Conservation (phyloP, 2,888 invertebrate genomes). For the Netelia melanura region DNA sequence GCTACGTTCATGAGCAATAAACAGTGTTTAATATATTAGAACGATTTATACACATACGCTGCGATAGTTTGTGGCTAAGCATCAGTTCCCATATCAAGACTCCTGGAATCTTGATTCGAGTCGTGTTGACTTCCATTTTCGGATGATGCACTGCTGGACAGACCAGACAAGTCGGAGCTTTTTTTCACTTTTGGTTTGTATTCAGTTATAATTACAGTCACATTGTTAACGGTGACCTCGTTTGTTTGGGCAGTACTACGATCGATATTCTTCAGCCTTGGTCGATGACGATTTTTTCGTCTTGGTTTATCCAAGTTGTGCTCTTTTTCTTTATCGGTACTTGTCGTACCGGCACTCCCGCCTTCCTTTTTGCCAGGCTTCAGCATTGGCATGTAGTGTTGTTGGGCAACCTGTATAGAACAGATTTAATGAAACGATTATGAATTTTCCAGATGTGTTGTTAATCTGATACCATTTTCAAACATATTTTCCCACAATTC, state of each 20-base stretch:
- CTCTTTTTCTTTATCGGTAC: constrained; percentile 80
- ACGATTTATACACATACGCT: constrained; percentile 54
- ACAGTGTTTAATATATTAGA: constrained; percentile 70
- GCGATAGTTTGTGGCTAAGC: constrained; percentile 76
- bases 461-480: too few species aligned
- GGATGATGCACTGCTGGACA: constrained; percentile 85
- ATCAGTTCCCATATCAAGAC: constrained; percentile 85
- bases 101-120: constrained; percentile 85
- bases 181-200: constrained; percentile 91
- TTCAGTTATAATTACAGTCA: constrained; percentile 98
- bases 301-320: constrained; percentile 83
- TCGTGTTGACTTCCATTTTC: constrained; percentile 86
- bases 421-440: not conserved
- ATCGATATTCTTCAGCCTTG: constrained; percentile 96
- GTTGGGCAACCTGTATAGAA: constrained; percentile 81
- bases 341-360: constrained; percentile 79
- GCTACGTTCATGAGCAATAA: constrained; percentile 74
- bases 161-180: constrained; percentile 84
- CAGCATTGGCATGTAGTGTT: constrained; percentile 83
- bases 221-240: constrained; percentile 98
- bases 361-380: constrained; percentile 85
- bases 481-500: not conserved
- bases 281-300: constrained; percentile 87
- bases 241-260: constrained; percentile 96
- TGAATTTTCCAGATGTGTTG: too few species aligned